These are phyloP conservation scores for Tretioscincus oriximinensis DNA, from an alignment of 2,113 vertebrate genomes.

Conservation along the genomic window DNA sequence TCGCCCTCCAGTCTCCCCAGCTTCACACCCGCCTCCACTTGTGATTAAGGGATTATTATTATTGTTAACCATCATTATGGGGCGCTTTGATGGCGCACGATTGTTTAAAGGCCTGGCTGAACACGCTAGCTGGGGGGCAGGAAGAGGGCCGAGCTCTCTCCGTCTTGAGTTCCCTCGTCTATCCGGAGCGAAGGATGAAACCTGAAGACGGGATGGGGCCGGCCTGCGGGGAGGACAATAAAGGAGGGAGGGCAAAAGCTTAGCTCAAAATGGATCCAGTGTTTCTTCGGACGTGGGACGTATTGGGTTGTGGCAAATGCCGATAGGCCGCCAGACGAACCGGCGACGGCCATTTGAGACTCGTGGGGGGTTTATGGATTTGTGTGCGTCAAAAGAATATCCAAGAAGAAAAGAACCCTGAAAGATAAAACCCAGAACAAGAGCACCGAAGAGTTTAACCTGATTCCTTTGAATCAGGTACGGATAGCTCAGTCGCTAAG, in stretches of 20 bases:
- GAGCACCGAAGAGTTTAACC: too few relatives aligned
- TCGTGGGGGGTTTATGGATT: neutral
- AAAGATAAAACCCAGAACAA: too few relatives aligned
- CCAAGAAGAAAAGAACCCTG: too few relatives aligned
- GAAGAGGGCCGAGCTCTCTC: slow-evolving; percentile 70
- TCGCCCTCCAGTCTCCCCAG: slow-evolving; percentile 64
- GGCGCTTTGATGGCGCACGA: slow-evolving; percentile 73
- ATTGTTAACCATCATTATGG: slow-evolving; percentile 76
- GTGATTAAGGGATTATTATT: slow-evolving; percentile 65
- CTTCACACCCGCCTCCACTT: slow-evolving; percentile 80
- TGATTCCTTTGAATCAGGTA: too few relatives aligned
- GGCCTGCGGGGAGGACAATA: slow-evolving; percentile 39
- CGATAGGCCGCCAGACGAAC: slow-evolving; percentile 49
- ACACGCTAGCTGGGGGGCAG: slow-evolving; percentile 65
- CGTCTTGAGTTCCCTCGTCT: slow-evolving; percentile 57
- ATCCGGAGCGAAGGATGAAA: slow-evolving; percentile 71
- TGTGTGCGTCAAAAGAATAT: too few relatives aligned
- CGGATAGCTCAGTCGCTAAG: too few relatives aligned
- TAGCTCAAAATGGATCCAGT: slow-evolving; percentile 54
- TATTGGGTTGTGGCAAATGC: slow-evolving; percentile 49
- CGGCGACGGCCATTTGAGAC: slow-evolving; percentile 26
- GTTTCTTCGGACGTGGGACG: slow-evolving; percentile 32
- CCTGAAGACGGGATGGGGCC: slow-evolving; percentile 37
- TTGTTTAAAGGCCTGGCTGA: slow-evolving; percentile 75
- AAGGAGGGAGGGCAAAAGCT: slow-evolving; percentile 29